Conservation (phyloP, 2,113 vertebrate genomes). For the Alligator sinensis region DNA sequence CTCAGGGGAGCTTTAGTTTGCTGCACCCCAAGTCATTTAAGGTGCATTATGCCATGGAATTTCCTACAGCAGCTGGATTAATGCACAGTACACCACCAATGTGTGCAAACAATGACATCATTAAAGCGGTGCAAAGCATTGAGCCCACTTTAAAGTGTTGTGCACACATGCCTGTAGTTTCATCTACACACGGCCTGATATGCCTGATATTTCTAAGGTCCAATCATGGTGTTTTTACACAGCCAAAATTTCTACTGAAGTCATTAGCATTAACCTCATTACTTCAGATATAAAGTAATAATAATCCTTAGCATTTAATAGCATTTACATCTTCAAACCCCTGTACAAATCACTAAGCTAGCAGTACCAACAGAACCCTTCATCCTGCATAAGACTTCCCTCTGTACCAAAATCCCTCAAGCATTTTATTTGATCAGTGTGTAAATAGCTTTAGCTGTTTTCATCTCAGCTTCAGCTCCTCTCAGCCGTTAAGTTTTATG, state of each 20-base stretch:
- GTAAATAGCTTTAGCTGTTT: neutral
- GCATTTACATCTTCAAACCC: neutral
- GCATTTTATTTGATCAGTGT: neutral
- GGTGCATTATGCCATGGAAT: no score
- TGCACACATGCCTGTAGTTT: no score
- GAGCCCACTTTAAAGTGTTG: no score
- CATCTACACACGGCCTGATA: neutral
- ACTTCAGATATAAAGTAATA: neutral
- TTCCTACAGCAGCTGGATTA: no score
- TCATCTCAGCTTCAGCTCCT: neutral
- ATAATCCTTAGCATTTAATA: neutral
- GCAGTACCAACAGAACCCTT: neutral
- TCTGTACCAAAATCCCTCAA: neutral
- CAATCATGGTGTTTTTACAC: neutral
- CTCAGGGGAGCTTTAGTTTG: no score
- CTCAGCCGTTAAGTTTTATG: neutral
- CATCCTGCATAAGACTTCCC: neutral
- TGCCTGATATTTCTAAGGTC: neutral
- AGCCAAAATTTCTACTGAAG: neutral
- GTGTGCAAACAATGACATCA: no score
- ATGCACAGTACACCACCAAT: no score
- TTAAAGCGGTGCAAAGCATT: no score
- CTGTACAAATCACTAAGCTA: neutral
- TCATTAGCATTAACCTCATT: neutral
- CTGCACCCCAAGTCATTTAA: no score